Evolutionary conservation across 2,888 invertebrate species (phyloP), one percentile per base, ranked within the genome.

Genomic region (Phengaris arion): DNA sequence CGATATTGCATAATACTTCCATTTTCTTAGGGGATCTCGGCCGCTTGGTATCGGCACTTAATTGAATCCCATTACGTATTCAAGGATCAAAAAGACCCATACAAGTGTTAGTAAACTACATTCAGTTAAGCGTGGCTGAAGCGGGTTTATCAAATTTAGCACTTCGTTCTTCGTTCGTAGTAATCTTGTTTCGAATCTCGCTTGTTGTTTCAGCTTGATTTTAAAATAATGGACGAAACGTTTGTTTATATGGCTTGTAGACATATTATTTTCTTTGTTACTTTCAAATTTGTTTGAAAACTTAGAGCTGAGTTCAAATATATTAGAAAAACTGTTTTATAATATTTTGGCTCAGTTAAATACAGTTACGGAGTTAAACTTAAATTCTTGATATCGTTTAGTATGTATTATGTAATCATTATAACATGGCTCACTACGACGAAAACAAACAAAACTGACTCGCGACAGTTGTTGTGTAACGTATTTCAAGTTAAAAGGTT

Each of bases 41-140:
- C 70, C 69, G n/a, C 69, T 69, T 48, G 51, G 51, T 48, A 10
- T 54, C 13, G 54, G 72, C 76, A 75, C 77, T 76, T 80, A 81
- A 79, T 80, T 79, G 79, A 80, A 79, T 76, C 78, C 79, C 79
- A 80, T 79, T 84, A 84, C 83, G 82, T 86, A 89, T 88, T 89
- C 88, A 87, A 86, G 86, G 88, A 87, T 85, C 86, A 83, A 85
- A 82, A 83, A 85, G 86, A 84, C 85, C 84, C 84, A 83, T 84
- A 85, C 85, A 84, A 86, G 85, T 82, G 88, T 87, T 85, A 84
- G 85, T 85, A 83, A 85, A 85, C 82, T 82, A 82, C 15, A 22
- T 22, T 72, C 48, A 72, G 12, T 22, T 35, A 22, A 52, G 72
- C 52, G 22, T 6, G 72, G 54, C 51, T 15, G 22, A 12, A 35